phyloP scores from a whole-genome alignment of 2,113 vertebrate genomes.

The Pedetes capensis region DNA sequence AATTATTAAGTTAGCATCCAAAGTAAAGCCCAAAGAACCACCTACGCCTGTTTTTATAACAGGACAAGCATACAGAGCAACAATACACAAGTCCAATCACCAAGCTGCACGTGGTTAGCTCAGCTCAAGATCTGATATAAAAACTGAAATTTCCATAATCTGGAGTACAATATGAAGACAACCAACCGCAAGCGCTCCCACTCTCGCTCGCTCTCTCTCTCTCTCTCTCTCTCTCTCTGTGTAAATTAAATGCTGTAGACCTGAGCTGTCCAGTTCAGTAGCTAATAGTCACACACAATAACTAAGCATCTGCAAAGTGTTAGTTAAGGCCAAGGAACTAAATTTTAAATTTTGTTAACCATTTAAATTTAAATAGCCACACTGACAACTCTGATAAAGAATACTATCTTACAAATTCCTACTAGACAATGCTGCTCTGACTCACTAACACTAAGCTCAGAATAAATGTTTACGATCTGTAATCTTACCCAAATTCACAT shows the following conservation, averaged over 20 bases:
- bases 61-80: not conserved
- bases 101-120: not conserved
- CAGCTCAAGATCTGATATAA: not conserved
- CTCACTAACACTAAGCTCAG: not conserved
- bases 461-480: not conserved
- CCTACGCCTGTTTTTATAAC: not conserved
- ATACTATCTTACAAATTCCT: not conserved
- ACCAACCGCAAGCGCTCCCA: not conserved
- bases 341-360: not conserved
- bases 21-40: not conserved
- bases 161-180: not conserved
- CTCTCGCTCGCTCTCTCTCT: no score
- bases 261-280: not conserved
- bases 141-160: not conserved
- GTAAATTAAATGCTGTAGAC: not conserved
- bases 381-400: no score
- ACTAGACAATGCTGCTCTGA: not conserved
- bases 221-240: no score
- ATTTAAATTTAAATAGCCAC: no score
- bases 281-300: not conserved
- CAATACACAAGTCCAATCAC: rapidly evolving
- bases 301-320: not conserved
- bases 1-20: not conserved
- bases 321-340: not conserved
- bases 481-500: not conserved